A percentile compares a stretch with the other conserved stretches of the same genome.
phyloP scores from a whole-genome alignment of 2,888 invertebrate species.

The Troglohyphantes excavatus region DNA sequence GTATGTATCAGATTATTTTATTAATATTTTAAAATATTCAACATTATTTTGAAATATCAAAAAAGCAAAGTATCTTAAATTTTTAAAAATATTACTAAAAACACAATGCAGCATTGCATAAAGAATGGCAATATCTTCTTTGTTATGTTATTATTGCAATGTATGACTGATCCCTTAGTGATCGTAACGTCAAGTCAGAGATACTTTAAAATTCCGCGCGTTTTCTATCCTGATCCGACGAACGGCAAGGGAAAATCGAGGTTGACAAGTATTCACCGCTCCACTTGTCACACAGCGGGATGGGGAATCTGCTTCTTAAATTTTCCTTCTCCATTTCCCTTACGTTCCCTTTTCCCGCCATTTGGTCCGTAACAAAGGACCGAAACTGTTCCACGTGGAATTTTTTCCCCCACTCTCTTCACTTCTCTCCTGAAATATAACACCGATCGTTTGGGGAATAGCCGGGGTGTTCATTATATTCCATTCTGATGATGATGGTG shows the following conservation, averaged over 20 bases:
- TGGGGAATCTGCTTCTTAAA: slow-evolving; percentile 67
- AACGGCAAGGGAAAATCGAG: slow-evolving; percentile 66
- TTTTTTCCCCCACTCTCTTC: slow-evolving; percentile 24
- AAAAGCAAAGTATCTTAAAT: too few species aligned
- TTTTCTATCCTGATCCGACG: slow-evolving; percentile 25
- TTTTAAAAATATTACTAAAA: too few species aligned
- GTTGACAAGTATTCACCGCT: slow-evolving; percentile 69
- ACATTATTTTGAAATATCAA: too few species aligned
- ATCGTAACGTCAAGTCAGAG: slow-evolving; percentile 29
- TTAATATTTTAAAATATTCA: too few species aligned
- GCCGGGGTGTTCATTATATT: slow-evolving; percentile 40
- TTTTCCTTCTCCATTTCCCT: slow-evolving; percentile 63
- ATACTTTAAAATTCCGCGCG: slow-evolving; percentile 62
- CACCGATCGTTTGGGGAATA: slow-evolving; percentile 54
- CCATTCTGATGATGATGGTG: slow-evolving; percentile 60
- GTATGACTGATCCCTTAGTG: slow-evolving; percentile 26
- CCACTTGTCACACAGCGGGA: slow-evolving; percentile 58
- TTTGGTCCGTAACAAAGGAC: slow-evolving; percentile 64
- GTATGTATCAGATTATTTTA: too few species aligned
- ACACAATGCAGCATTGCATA: too few species aligned
- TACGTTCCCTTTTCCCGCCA: slow-evolving; percentile 41
- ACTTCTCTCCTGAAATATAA: slow-evolving; percentile 52
- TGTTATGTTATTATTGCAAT: too few species aligned
- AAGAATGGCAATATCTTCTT: too few species aligned
- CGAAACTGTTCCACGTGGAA: slow-evolving; percentile 32